Evolutionary conservation across 2,113 vertebrate genomes (phyloP), one percentile per base, ranked within the genome.

Genomic region (Hemichromis elongatus): DNA sequence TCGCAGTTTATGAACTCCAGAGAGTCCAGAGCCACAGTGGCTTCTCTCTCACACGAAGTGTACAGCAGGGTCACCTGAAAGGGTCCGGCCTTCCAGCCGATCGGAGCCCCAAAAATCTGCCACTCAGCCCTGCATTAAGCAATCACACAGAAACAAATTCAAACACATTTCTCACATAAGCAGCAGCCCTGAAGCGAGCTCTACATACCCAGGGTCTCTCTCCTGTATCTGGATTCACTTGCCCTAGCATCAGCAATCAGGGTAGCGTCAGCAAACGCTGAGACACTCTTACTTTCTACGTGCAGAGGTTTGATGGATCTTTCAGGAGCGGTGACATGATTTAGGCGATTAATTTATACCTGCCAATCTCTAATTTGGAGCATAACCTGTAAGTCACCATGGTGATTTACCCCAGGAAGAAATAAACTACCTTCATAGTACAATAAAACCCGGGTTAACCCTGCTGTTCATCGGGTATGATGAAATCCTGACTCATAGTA

Each of bases 1-100:
- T 95, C 95, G 91, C 97, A 98, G 91, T 96, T 92, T 55, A 90
- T 93, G 82, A 98, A 92, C 24, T 95, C 90, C 87, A 98, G 92
- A 19, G 96, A 97, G 90, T 97, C 96, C 79, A 98, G 88, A 53
- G 96, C 96, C 90, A 98, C 61, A 2, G 92, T 53, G 75, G 68
- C 93, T 42, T 92, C 87, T 56, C 80, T 75, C 83, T 86, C 89
- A 88, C 97, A 98, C 84, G 83, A 93, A 28, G 95, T 95, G 93
- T 97, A 97, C n/a, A 96, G 85, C 79, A 98, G 87, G n/a, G 89
- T 96, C 91, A 98, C 94, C 88, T 95, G 96, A 92, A 98, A 97
- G 47, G 96, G 94, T 84, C 94, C 95, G 19, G 97, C 94, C 86
- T 96, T 59, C 86, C n/a, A 90, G 63, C 97, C 97, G 91, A 98